phyloP scores from a whole-genome alignment of 30 jellyfish, hydroid and myxozoan genomes.

The Cassiopea xamachana region DNA sequence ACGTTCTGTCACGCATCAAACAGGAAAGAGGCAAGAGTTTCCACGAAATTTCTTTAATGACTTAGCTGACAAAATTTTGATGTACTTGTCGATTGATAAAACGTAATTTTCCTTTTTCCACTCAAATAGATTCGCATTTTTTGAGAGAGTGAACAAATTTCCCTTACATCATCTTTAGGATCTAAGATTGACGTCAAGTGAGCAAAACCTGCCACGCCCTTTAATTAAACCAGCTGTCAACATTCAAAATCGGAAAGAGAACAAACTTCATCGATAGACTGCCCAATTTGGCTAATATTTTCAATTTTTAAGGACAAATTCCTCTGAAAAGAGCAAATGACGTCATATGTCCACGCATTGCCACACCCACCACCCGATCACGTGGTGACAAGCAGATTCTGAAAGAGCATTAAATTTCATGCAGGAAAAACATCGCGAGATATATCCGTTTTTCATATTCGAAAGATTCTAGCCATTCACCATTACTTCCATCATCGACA shows the following conservation, averaged over 20 bases:
- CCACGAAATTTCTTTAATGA: background rate
- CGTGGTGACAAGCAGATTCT: slow-evolving; percentile 59
- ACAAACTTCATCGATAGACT: slow-evolving; percentile 16
- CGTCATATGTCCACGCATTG: slow-evolving; percentile 7
- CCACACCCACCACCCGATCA: slow-evolving; percentile 20
- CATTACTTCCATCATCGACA: background rate
- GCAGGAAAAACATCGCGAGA: slow-evolving; percentile 34
- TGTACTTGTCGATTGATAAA: background rate
- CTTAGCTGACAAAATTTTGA: background rate
- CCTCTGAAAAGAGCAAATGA: slow-evolving; percentile 49
- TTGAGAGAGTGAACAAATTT: slow-evolving; percentile 1
- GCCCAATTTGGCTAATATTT: slow-evolving; percentile 16
- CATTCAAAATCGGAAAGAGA: slow-evolving; percentile 17
- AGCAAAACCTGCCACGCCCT: slow-evolving; percentile 21
- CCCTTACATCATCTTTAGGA: background rate
- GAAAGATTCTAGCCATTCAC: slow-evolving; percentile 60
- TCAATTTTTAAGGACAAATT: slow-evolving; percentile 4
- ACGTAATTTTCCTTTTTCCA: background rate
- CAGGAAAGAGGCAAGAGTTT: background rate
- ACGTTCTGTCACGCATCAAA: background rate
- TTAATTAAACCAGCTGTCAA: slow-evolving; percentile 1
- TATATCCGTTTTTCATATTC: slow-evolving; percentile 52
- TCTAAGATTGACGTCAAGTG: slow-evolving; percentile 38
- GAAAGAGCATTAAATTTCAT: slow-evolving; percentile 64
- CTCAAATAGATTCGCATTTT: slow-evolving; percentile 8